Percentiles rank a stretch among this genome's conserved stretches.
Conservation (phyloP, 2,888 invertebrate genomes). For the Lasioglossum malachurum region DNA sequence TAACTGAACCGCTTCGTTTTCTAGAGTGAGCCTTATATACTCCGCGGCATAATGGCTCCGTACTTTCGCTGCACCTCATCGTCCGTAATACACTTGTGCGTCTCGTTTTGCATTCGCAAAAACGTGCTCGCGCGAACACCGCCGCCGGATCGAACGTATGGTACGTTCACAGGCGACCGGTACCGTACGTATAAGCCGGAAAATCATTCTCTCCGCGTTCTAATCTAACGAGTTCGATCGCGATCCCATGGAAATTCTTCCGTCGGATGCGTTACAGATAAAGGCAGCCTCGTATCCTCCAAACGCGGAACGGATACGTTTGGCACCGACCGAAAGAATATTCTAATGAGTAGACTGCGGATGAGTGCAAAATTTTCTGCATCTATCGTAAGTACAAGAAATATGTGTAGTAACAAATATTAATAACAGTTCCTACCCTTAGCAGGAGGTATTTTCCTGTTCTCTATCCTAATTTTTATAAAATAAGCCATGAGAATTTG, state of each 20-base stretch:
- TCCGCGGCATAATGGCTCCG: constrained; percentile 80
- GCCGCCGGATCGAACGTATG: neutral
- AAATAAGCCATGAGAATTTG: neutral
- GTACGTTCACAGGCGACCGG: constrained; percentile 13
- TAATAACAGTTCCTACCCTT: no score
- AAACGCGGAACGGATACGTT: neutral
- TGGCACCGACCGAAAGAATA: neutral
- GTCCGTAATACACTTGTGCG: constrained; percentile 76
- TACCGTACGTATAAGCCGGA: constrained; percentile 44
- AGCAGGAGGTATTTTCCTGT: no score
- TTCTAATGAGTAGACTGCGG: neutral
- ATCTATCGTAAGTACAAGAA: neutral
- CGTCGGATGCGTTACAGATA: constrained; percentile 36
- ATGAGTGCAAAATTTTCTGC: neutral
- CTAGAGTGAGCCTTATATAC: constrained; percentile 82
- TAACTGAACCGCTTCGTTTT: constrained; percentile 83
- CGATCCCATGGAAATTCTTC: constrained; percentile 37
- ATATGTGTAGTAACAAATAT: no score
- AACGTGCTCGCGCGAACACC: constrained; percentile 59
- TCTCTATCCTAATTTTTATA: neutral
- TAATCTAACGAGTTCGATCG: constrained; percentile 42
- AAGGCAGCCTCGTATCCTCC: neutral
- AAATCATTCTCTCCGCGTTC: constrained; percentile 38
- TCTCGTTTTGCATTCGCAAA: constrained; percentile 77
- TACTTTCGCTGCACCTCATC: constrained; percentile 83